Evolutionary conservation across 1,140 invertebrate species (phyloP), one percentile per base, ranked within the genome.

Genomic region (Lasaia peninsularis): DNA sequence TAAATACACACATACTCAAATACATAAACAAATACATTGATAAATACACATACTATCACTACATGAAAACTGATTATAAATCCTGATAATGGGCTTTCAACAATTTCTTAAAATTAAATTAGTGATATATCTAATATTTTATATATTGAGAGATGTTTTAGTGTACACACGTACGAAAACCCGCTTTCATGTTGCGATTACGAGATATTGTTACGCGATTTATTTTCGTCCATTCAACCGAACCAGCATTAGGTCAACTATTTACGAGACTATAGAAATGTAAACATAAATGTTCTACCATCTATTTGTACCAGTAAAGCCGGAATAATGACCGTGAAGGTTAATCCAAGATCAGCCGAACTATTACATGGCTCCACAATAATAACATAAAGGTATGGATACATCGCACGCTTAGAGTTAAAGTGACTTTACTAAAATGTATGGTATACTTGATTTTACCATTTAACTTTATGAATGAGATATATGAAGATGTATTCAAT

Each of bases 221-320:
- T 40, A 40, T 40, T 40, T 40, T 14, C 8, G 37, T 18, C 16
- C 37, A 40, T 14, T 18, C 9, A 14, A 44, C 16, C 16, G 18
- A 18, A 44, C 37, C 12, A 44, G 37, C 16, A 44, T 18, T 44
- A 44, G 37, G 37, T 44, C 37, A 44, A 44, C 37, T 44, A 44
- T 44, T 44, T 44, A 44, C 37, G 37, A 18, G 40, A 52, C 31
- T 28, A 33, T 52, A 32, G 28, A 6, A 33, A 31, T 52, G 50
- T 32, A 33, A 31, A 52, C 50, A 52, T n/a, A 33, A 52, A 52
- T 32, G 31, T 31, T 11, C n/a, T 2, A 37, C 35, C 20, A 51
- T 51, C 49, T 28, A 31, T 52, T 52, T 52, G 50, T 52, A 52
- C 28, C 50, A 40, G 10, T 52, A 10, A 48, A 48, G 40, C 40